A percentile compares a stretch with the other conserved stretches of the same genome.
These are phyloP conservation scores for Amblyteles armatorius DNA, from an alignment of 2,888 invertebrate genomes.

Conservation along the genomic window DNA sequence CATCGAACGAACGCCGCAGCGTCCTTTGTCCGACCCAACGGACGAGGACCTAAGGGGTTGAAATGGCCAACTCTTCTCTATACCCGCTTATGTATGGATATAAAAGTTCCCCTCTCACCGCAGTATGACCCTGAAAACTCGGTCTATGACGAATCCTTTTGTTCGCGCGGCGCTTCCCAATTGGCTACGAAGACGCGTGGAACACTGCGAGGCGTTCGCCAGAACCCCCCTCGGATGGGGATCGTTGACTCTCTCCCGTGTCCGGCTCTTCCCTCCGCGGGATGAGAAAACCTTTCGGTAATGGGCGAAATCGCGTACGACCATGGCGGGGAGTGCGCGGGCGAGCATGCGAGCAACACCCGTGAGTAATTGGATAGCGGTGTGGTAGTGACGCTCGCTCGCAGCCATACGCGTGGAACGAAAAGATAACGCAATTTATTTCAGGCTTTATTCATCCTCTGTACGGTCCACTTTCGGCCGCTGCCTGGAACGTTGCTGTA, in stretches of 20 bases:
- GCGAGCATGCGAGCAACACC: conserved; percentile 60
- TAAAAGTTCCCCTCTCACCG: conserved; percentile 15
- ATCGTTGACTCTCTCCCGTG: conserved; percentile 14
- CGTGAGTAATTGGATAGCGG: conserved; percentile 71
- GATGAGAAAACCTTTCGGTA: conserved; percentile 52
- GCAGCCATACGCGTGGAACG: conserved; percentile 82
- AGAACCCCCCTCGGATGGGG: conserved; percentile 37
- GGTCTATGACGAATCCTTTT: conserved; percentile 67
- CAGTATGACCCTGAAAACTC: conserved; percentile 58
- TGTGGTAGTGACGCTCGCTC: conserved; percentile 72
- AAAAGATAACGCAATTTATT: conserved; percentile 83
- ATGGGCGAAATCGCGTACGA: conserved; percentile 58
- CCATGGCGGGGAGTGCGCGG: conserved; percentile 36
- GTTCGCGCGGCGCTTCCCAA: conserved; percentile 33
- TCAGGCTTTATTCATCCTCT: conserved; percentile 80
- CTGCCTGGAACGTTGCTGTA: conserved; percentile 62
- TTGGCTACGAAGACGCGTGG: conserved; percentile 55
- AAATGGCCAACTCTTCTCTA: conserved; percentile 45
- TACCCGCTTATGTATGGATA: neutral
- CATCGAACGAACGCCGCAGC: conserved; percentile 40
- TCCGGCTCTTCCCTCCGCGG: neutral
- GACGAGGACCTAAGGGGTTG: conserved; percentile 54
- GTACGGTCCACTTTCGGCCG: conserved; percentile 69
- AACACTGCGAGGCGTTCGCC: conserved; percentile 57
- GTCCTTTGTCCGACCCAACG: conserved; percentile 45